Conservation (phyloP, 1,140 invertebrate species). For the Hermetia illucens region DNA sequence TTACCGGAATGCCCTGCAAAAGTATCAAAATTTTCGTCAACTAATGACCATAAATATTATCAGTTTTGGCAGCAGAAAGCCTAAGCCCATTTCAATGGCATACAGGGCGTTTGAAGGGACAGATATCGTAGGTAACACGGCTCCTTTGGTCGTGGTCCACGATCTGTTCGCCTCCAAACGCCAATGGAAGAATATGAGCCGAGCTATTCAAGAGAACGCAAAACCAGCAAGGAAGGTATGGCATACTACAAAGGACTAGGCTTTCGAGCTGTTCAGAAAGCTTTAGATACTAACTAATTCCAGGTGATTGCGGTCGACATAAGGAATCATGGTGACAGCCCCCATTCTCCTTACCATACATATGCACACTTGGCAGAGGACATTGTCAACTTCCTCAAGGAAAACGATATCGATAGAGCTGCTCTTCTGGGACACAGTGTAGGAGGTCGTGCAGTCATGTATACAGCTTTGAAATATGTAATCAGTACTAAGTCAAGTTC, state of each 20-base stretch:
- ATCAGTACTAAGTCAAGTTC: conserved; percentile 7
- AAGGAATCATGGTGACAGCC: conserved; percentile 85
- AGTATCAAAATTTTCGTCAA: no score
- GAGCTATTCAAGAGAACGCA: conserved; percentile 49
- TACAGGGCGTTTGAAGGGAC: conserved; percentile 40
- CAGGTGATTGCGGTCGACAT: conserved; percentile 69
- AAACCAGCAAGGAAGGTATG: conserved; percentile 40
- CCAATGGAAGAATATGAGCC: conserved; percentile 72
- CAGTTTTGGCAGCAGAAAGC: no score
- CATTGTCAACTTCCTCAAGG: conserved; percentile 44
- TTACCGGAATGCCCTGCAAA: no score
- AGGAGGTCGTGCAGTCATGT: conserved; percentile 77
- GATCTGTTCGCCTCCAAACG: conserved; percentile 72
- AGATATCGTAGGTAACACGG: conserved; percentile 10
- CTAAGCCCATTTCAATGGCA: no score
- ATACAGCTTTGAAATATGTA: conserved; percentile 50
- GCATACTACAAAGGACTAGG: conserved; percentile 1
- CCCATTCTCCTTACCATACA: conserved; percentile 52
- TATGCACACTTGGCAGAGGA: conserved; percentile 63
- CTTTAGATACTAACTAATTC: conserved; percentile 3
- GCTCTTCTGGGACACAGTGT: conserved; percentile 78
- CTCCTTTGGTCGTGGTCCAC: conserved; percentile 69
- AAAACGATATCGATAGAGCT: conserved; percentile 38
- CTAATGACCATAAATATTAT: no score
- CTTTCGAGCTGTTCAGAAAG: conserved; percentile 4